Evolutionary conservation across 2,888 invertebrate genomes (phyloP).

Genomic region (Ferrisia virgata): DNA sequence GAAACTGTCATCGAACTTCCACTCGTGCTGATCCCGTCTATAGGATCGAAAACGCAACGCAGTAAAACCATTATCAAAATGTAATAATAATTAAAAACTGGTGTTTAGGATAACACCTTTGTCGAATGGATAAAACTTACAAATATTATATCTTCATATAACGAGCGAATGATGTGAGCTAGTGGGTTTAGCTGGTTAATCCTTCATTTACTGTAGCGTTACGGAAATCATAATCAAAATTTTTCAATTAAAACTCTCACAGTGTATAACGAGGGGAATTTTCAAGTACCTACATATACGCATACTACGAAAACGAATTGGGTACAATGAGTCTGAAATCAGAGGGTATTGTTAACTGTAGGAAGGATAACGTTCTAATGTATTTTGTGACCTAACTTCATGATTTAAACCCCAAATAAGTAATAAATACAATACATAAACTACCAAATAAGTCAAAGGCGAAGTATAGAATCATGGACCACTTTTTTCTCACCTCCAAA

Average conservation of each 20-base stretch:
- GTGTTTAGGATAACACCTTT: slow-evolving; percentile 20
- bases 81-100: slow-evolving; percentile 44
- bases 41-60: neutral
- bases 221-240: slow-evolving; percentile 20
- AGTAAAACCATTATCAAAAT: slow-evolving; percentile 38
- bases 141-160: slow-evolving; percentile 28
- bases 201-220: neutral
- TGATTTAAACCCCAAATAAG: too few relatives aligned
- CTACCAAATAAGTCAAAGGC: too few relatives aligned
- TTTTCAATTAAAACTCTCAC: slow-evolving; percentile 12
- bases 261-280: neutral
- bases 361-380: neutral
- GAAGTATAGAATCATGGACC: too few relatives aligned
- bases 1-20: slow-evolving; percentile 2
- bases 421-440: too few relatives aligned
- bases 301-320: too few relatives aligned
- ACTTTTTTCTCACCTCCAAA: too few relatives aligned
- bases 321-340: neutral
- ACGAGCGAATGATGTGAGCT: slow-evolving; percentile 23
- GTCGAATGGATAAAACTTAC: slow-evolving; percentile 8
- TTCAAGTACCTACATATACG: neutral
- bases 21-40: neutral
- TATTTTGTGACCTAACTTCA: too few relatives aligned
- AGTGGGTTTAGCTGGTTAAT: neutral
- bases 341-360: neutral